phyloP scores from a whole-genome alignment of 2,888 invertebrate genomes.

The Phyto melanocephala region DNA sequence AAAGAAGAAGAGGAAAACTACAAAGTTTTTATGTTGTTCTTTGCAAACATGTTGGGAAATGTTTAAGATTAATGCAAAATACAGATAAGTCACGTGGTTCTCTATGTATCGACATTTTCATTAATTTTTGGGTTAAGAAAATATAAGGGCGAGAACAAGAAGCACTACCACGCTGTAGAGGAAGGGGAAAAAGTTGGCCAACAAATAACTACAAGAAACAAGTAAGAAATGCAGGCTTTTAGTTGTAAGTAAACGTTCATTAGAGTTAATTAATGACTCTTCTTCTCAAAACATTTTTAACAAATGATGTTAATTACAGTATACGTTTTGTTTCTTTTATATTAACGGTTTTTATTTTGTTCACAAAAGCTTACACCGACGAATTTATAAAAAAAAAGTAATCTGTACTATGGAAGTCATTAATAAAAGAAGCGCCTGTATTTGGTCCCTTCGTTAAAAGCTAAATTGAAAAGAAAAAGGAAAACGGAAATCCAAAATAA shows the following conservation, averaged over 20 bases:
- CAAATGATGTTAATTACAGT: conserved; percentile 59
- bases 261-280: conserved; percentile 63
- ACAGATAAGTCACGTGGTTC: conserved; percentile 68
- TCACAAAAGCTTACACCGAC: neutral
- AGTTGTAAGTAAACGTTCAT: conserved; percentile 57
- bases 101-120: conserved; percentile 62
- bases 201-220: neutral
- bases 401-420: conserved; percentile 25
- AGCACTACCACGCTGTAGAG: neutral
- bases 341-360: neutral
- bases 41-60: conserved; percentile 40
- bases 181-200: neutral
- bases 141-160: conserved; percentile 17
- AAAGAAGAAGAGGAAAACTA: neutral
- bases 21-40: conserved; percentile 34
- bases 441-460: neutral
- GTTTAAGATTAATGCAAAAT: conserved; percentile 59
- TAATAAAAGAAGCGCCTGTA: conserved; percentile 31
- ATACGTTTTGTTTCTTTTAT: neutral
- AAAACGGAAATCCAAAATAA: conserved; percentile 1
- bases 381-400: neutral
- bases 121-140: conserved; percentile 52
- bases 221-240: neutral
- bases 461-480: neutral
- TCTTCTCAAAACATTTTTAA: conserved; percentile 54